Percentiles rank a stretch among this genome's conserved stretches.
Conservation (phyloP, 2,888 invertebrate genomes). For the Protodeltote pygarga region DNA sequence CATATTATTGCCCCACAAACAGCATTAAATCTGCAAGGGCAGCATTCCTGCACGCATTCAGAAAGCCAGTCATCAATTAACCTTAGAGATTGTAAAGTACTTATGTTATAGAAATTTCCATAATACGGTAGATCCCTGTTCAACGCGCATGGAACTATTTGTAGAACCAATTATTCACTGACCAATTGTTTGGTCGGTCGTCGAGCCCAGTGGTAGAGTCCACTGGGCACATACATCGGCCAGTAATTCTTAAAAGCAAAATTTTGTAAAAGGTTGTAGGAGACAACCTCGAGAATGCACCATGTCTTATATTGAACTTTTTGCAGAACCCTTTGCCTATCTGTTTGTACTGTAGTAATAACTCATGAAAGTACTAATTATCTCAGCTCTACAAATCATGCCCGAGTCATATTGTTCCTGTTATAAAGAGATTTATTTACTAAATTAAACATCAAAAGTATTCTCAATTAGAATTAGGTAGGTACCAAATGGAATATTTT, state of each 20-base stretch:
- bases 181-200: slow-evolving; percentile 25
- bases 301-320: slow-evolving; percentile 29
- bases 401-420: background rate
- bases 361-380: slow-evolving; percentile 12
- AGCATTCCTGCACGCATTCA: slow-evolving; percentile 79
- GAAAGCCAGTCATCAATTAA: slow-evolving; percentile 74
- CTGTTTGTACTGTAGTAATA: slow-evolving; percentile 14
- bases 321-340: slow-evolving; percentile 18
- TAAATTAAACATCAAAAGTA: slow-evolving; percentile 18
- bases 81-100: slow-evolving; percentile 59
- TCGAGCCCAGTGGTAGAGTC: slow-evolving; percentile 15
- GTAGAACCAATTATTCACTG: slow-evolving; percentile 18
- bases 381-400: slow-evolving; percentile 11
- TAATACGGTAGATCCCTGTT: slow-evolving; percentile 56
- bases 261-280: no score
- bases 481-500: slow-evolving; percentile 13
- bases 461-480: slow-evolving; percentile 9
- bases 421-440: slow-evolving; percentile 6
- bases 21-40: slow-evolving; percentile 74
- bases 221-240: slow-evolving; percentile 8
- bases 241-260: no score
- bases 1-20: slow-evolving; percentile 64
- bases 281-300: no score
- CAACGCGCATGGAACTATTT: slow-evolving; percentile 6
- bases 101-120: slow-evolving; percentile 56